A percentile compares a stretch with the other conserved stretches of the same genome.
Evolutionary conservation across 2,797 vertebrate genomes (phyloP).

Genomic region (Hippopotamyrus pictus): DNA sequence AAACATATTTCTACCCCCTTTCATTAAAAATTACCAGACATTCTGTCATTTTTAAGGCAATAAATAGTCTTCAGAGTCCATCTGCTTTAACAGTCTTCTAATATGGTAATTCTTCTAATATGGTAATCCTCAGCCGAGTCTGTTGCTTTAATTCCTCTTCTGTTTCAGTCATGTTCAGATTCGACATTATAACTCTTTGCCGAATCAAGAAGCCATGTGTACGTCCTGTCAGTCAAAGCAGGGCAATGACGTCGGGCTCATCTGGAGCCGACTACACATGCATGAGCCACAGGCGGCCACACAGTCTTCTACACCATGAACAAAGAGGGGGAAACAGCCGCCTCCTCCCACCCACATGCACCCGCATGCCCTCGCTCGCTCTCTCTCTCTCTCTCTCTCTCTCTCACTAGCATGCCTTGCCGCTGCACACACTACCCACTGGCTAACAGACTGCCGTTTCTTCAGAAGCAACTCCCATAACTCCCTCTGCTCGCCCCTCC

Average conservation of each 20-base stretch:
- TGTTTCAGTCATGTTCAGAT: background rate
- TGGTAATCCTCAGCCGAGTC: background rate
- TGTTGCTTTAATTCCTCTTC: background rate
- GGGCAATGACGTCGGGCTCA: background rate
- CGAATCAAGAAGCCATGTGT: background rate
- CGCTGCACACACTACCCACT: background rate
- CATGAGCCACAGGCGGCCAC: background rate
- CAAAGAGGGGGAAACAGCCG: background rate
- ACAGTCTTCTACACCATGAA: background rate
- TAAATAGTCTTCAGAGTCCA: background rate
- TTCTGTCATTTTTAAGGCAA: background rate
- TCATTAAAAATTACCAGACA: background rate
- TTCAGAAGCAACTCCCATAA: background rate
- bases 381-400: background rate
- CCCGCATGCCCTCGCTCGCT: background rate
- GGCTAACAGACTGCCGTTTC: background rate
- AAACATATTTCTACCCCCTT: background rate
- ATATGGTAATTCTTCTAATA: background rate
- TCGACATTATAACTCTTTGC: background rate
- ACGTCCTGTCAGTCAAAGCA: background rate
- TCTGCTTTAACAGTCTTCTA: conserved; percentile 2
- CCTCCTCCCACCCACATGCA: background rate
- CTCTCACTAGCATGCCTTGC: background rate
- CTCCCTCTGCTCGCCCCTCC: background rate
- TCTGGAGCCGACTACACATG: background rate